Conservation (phyloP, 2,797 vertebrate genomes). For the Sebastiscus albofasciatus region DNA sequence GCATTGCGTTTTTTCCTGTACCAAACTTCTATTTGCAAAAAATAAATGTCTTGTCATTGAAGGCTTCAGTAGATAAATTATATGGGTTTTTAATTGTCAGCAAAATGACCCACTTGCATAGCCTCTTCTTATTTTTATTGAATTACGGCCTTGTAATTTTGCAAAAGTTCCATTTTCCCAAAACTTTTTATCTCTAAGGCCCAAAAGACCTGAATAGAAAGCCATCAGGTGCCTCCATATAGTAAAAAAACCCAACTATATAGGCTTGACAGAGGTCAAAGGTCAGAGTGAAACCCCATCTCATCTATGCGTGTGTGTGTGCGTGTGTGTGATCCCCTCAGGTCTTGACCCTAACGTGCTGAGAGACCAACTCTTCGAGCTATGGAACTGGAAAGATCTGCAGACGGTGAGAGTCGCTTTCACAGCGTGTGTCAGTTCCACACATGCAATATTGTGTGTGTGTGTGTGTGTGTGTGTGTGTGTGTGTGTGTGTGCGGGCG, state of each 20-base stretch:
- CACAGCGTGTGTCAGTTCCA: constrained; percentile 39
- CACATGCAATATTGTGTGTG: constrained; percentile 23
- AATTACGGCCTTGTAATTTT: not conserved
- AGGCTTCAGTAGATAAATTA: not conserved
- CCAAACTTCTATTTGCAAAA: not conserved
- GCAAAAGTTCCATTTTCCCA: not conserved
- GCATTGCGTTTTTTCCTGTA: not conserved
- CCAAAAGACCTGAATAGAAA: not conserved
- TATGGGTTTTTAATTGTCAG: not conserved
- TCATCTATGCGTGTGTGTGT: constrained; percentile 35
- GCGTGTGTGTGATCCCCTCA: constrained; percentile 41
- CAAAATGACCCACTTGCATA: not conserved
- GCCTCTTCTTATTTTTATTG: not conserved
- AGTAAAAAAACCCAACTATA: not conserved
- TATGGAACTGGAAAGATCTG: constrained; percentile 77
- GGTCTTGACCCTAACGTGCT: constrained; percentile 77
- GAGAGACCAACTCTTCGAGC: constrained; percentile 70
- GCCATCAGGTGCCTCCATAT: not conserved
- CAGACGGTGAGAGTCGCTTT: constrained; percentile 75
- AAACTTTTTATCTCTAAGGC: not conserved
- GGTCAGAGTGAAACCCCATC: constrained; percentile 63
- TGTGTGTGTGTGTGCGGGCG: not conserved
- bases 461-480: not conserved
- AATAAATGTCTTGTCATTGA: not conserved
- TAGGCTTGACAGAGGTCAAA: constrained; percentile 46